Percentiles rank a stretch among this genome's conserved stretches.
These are phyloP conservation scores for Plestiodon gilberti DNA, from an alignment of 2,113 vertebrate species.

Conservation along the genomic window DNA sequence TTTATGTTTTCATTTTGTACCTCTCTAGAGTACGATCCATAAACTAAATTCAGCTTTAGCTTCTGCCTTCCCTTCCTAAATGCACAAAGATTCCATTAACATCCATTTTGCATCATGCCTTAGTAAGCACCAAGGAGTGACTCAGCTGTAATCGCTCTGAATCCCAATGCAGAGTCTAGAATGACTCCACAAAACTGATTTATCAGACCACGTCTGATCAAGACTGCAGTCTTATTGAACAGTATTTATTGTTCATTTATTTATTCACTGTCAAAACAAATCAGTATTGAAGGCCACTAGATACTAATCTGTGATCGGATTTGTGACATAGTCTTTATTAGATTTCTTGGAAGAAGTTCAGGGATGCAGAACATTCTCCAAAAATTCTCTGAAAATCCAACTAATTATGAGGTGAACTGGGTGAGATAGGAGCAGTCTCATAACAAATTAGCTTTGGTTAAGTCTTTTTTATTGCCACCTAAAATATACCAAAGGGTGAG, in stretches of 20 bases:
- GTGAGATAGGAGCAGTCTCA: no score
- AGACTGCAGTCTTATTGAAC: fast-evolving
- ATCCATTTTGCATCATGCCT: not conserved
- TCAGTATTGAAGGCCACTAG: fast-evolving
- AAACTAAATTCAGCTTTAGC: not conserved
- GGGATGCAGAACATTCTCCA: no score
- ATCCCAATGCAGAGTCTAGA: not conserved
- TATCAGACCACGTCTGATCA: not conserved
- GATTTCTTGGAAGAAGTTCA: no score
- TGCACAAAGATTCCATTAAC: fast-evolving
- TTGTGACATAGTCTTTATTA: not conserved
- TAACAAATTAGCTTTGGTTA: no score
- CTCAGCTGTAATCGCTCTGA: not conserved
- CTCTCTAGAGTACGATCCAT: not conserved
- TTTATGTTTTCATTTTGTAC: fast-evolving
- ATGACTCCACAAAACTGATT: not conserved
- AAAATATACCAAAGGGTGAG: no score
- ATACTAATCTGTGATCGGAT: not conserved
- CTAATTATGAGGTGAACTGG: no score
- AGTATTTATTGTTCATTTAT: not conserved
- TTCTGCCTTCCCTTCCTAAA: not conserved
- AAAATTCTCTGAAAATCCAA: no score
- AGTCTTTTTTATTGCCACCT: no score
- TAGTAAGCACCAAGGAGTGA: not conserved
- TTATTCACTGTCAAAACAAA: not conserved